Evolutionary conservation across 2,888 invertebrate genomes (phyloP).

Genomic region (Geotrupes spiniger): DNA sequence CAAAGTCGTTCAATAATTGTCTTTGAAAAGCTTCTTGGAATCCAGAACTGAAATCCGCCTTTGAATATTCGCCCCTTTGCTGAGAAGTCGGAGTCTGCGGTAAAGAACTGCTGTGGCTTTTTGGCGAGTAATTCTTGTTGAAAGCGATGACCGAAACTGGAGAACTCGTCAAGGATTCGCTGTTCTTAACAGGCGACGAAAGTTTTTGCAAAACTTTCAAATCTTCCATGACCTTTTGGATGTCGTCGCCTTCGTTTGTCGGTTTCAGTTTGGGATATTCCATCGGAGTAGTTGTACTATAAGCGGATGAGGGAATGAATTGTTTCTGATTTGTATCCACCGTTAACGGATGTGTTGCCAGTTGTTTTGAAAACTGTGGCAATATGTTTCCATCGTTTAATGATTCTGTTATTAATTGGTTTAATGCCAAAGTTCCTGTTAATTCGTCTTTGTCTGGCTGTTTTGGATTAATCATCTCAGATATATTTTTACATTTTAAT

Average conservation of each 20-base stretch:
- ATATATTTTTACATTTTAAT: slow-evolving; percentile 11
- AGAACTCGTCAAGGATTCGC: slow-evolving; percentile 37
- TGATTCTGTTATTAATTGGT: slow-evolving; percentile 27
- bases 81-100: slow-evolving; percentile 9
- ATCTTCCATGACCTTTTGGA: slow-evolving; percentile 52
- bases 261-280: slow-evolving; percentile 22
- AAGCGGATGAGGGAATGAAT: neutral
- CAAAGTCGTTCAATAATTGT: slow-evolving; percentile 40
- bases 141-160: slow-evolving; percentile 48
- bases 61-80: slow-evolving; percentile 18
- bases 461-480: slow-evolving; percentile 17
- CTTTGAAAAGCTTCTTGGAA: slow-evolving; percentile 49
- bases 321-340: neutral
- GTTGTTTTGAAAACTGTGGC: slow-evolving; percentile 9
- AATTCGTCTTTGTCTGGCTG: slow-evolving; percentile 9
- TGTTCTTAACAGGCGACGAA: slow-evolving; percentile 42
- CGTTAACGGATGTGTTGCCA: neutral
- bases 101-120: slow-evolving; percentile 24
- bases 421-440: slow-evolving; percentile 25
- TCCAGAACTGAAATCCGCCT: slow-evolving; percentile 31
- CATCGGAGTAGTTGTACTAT: slow-evolving; percentile 15
- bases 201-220: slow-evolving; percentile 51
- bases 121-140: slow-evolving; percentile 42
- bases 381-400: slow-evolving; percentile 13
- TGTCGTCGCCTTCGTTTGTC: slow-evolving; percentile 43